Evolutionary conservation across 1,140 invertebrate genomes (phyloP).

Genomic region (Pseudomyrmex cubaensis): DNA sequence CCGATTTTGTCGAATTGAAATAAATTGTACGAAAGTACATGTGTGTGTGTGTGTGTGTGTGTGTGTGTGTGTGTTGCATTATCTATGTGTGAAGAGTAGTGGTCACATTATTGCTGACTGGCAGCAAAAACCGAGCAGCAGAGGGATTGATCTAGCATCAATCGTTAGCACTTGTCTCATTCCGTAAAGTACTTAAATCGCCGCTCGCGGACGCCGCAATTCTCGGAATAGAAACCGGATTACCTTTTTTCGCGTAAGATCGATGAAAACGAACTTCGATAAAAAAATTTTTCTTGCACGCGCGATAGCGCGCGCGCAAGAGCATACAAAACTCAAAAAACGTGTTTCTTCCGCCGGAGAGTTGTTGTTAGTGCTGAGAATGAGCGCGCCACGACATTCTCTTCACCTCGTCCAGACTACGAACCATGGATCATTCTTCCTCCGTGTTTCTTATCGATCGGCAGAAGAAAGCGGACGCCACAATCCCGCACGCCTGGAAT

Average conservation of each 20-base stretch:
- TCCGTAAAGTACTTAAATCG: constrained; percentile 26
- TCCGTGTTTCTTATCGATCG: constrained; percentile 74
- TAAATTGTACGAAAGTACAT: constrained; percentile 18
- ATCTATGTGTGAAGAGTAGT: constrained; percentile 30
- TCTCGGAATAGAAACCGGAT: constrained; percentile 14
- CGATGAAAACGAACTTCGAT: not conserved
- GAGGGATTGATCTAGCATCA: constrained; percentile 52
- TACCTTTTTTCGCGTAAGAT: constrained; percentile 1
- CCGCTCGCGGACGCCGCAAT: not conserved
- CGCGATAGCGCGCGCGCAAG: not conserved
- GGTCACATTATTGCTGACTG: constrained; percentile 25
- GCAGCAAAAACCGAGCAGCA: constrained; percentile 39
- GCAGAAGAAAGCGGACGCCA: constrained; percentile 78
- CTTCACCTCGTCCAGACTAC: constrained; percentile 42
- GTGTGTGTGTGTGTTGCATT: too few relatives aligned
- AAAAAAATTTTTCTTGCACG: not conserved
- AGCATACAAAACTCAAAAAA: constrained; percentile 1
- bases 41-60: not conserved
- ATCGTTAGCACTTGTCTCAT: constrained; percentile 37
- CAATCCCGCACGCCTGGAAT: constrained; percentile 80
- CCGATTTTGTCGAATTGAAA: constrained; percentile 2
- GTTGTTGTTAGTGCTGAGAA: constrained; percentile 35
- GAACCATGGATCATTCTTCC: constrained; percentile 63
- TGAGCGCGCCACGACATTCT: constrained; percentile 47
- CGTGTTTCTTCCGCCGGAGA: constrained; percentile 27